Percentiles rank a stretch among this genome's conserved stretches.
phyloP scores from a whole-genome alignment of 2,797 vertebrate species.

The Galagoides demidoff region DNA sequence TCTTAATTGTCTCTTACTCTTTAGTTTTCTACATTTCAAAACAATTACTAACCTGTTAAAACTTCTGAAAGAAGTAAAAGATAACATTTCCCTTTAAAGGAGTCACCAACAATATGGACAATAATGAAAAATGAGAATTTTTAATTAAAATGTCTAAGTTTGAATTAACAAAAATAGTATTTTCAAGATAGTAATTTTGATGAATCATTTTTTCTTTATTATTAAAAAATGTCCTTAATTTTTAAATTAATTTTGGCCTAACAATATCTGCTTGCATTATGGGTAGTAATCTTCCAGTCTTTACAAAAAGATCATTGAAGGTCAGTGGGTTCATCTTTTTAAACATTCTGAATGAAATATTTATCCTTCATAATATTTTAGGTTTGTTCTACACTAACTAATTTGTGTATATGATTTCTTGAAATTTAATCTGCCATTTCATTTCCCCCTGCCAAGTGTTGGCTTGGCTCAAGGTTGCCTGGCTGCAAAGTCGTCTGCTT shows the following conservation, averaged over 20 bases:
- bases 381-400: not conserved
- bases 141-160: slow-evolving; percentile 42
- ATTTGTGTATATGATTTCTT: not conserved
- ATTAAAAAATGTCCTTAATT: not conserved
- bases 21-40: not conserved
- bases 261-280: not conserved
- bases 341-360: slow-evolving; percentile 9
- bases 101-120: not conserved
- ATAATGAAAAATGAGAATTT: not conserved
- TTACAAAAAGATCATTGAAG: not conserved
- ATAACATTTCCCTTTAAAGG: not conserved
- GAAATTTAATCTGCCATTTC: slow-evolving; percentile 55
- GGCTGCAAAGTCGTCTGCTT: not conserved
- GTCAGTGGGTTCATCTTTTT: not conserved
- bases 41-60: slow-evolving; percentile 24
- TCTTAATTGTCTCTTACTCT: not conserved
- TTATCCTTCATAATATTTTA: not conserved
- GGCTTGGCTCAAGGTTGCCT: not conserved
- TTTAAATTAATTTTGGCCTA: slow-evolving; percentile 28
- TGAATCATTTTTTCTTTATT: slow-evolving; percentile 10
- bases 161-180: slow-evolving; percentile 49
- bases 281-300: not conserved
- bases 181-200: not conserved
- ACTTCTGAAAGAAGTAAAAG: not conserved
- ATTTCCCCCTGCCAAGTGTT: slow-evolving; percentile 27